Conservation (phyloP, 2,888 invertebrate species). For the Zele albiditarsus region DNA sequence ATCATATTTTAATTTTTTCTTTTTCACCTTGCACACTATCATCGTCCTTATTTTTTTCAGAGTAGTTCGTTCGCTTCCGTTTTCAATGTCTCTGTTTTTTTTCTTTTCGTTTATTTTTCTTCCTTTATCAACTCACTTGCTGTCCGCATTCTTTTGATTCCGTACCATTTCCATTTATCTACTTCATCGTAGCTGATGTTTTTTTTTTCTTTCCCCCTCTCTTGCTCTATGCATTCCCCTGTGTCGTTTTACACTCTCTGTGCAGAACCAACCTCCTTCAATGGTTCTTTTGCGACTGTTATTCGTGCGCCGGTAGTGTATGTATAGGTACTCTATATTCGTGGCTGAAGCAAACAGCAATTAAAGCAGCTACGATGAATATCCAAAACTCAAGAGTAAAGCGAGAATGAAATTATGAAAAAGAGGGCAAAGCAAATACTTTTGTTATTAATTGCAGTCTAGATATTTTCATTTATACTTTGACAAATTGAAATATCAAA, state of each 20-base stretch:
- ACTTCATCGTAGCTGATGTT: conserved; percentile 28
- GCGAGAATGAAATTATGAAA: not conserved
- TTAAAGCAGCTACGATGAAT: conserved; percentile 43
- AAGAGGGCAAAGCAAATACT: not conserved
- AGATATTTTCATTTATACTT: not conserved
- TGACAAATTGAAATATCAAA: not conserved
- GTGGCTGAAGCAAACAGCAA: conserved; percentile 47
- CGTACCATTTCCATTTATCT: conserved; percentile 48
- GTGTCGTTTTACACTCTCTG: not conserved
- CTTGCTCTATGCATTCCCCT: not conserved
- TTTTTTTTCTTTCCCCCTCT: not conserved
- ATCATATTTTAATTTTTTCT: not conserved
- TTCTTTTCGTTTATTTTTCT: conserved; percentile 24
- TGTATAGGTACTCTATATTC: not conserved
- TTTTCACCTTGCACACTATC: not conserved
- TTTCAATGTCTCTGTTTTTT: not conserved
- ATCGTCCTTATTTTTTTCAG: not conserved
- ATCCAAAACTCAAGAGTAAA: conserved; percentile 24
- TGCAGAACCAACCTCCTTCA: conserved; percentile 20
- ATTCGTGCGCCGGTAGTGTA: conserved; percentile 4
- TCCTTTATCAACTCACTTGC: conserved; percentile 21
- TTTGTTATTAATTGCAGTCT: not conserved
- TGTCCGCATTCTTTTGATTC: not conserved
- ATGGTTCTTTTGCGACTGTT: conserved; percentile 26
- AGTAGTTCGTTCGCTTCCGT: not conserved